Percentiles rank a stretch among this genome's conserved stretches.
phyloP scores from a whole-genome alignment of 2,888 invertebrate genomes.

The Acanthosepion lycidas region DNA sequence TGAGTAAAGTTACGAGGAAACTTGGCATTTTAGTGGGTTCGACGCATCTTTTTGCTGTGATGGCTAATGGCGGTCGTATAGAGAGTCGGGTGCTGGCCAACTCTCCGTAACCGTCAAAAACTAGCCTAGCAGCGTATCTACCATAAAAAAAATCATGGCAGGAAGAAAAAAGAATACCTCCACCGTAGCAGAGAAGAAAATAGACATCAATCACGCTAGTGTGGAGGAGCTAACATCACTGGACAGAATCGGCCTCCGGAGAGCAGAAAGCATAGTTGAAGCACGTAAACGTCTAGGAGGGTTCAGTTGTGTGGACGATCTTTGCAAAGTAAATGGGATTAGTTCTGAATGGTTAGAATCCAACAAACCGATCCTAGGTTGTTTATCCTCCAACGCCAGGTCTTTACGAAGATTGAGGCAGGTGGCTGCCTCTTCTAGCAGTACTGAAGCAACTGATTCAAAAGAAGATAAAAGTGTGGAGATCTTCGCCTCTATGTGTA shows the following conservation, averaged over 20 bases:
- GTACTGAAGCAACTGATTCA: conserved; percentile 1
- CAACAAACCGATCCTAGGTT: conserved; percentile 42
- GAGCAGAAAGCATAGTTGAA: conserved; percentile 74
- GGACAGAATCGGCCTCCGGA: conserved; percentile 72
- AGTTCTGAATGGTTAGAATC: conserved; percentile 45
- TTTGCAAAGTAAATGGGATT: conserved; percentile 42
- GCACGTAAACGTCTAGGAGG: conserved; percentile 62
- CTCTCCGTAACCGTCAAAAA: conserved; percentile 37
- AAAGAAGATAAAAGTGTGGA: neutral
- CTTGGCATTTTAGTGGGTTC: conserved; percentile 25
- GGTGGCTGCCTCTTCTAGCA: neutral
- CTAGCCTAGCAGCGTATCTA: conserved; percentile 2
- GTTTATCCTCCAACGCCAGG: conserved; percentile 23
- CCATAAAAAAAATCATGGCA: conserved; percentile 6
- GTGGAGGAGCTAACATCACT: conserved; percentile 72
- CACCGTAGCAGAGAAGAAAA: conserved; percentile 52
- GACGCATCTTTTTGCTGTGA: conserved; percentile 38
- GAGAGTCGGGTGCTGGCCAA: conserved; percentile 43
- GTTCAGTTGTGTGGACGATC: conserved; percentile 41
- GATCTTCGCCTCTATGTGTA: neutral
- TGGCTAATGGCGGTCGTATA: conserved; percentile 41
- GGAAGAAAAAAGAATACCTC: conserved; percentile 42
- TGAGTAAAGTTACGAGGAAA: neutral
- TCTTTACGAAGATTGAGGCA: conserved; percentile 38
- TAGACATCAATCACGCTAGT: conserved; percentile 74